These are phyloP conservation scores for Saturnia japonica DNA, from an alignment of 2,888 invertebrate species.

Conservation along the genomic window DNA sequence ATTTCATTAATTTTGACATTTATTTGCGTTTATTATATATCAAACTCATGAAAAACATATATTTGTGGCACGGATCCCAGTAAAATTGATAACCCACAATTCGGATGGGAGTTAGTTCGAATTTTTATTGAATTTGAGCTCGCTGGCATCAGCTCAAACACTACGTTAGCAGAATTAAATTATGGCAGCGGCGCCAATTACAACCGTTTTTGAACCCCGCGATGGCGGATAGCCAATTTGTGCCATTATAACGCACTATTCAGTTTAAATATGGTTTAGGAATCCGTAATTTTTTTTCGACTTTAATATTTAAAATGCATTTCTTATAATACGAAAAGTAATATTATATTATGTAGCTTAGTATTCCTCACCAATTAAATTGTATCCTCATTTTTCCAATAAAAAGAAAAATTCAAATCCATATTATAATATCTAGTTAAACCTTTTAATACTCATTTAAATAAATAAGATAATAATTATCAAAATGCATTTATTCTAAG, in stretches of 20 bases:
- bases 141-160: slow-evolving; percentile 76
- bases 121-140: slow-evolving; percentile 70
- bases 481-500: too few relatives aligned
- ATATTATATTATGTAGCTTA: background rate
- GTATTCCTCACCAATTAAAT: background rate
- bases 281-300: background rate
- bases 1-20: too few relatives aligned
- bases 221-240: slow-evolving; percentile 74
- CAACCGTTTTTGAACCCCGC: slow-evolving; percentile 73
- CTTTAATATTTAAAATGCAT: background rate
- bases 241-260: slow-evolving; percentile 44
- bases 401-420: background rate
- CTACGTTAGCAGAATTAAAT: slow-evolving; percentile 76
- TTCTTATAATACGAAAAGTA: background rate
- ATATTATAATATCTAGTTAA: background rate
- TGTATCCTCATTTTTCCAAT: background rate
- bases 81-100: slow-evolving; percentile 55
- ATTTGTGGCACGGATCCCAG: slow-evolving; percentile 32
- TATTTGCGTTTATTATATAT: background rate
- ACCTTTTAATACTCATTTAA: background rate
- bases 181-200: slow-evolving; percentile 74
- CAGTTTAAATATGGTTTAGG: background rate
- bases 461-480: too few relatives aligned
- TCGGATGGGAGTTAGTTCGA: slow-evolving; percentile 47
- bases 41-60: background rate